A percentile compares a stretch with the other conserved stretches of the same genome.
These are phyloP conservation scores for Chesias legatella DNA, from an alignment of 2,888 invertebrate species.

Conservation along the genomic window DNA sequence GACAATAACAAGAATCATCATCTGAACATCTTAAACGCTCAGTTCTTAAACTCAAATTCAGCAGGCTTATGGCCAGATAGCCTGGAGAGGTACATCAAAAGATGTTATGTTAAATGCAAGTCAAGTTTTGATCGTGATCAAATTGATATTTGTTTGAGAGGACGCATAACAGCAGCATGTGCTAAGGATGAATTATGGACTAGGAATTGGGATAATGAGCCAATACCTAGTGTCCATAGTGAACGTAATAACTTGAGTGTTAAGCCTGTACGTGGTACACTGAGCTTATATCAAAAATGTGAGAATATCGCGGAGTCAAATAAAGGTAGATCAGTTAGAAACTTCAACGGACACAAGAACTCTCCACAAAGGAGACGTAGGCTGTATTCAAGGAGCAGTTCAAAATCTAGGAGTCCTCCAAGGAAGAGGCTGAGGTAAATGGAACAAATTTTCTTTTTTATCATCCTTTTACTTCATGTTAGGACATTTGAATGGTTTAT, in stretches of 20 bases:
- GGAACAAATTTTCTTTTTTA: slow-evolving; percentile 1
- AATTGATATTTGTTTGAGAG: slow-evolving; percentile 96
- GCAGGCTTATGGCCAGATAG: slow-evolving; percentile 88
- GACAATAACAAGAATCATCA: slow-evolving; percentile 50
- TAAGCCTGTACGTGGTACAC: slow-evolving; percentile 80
- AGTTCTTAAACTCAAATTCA: slow-evolving; percentile 54
- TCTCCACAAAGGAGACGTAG: slow-evolving; percentile 61
- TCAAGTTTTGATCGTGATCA: slow-evolving; percentile 94
- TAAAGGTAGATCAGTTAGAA: slow-evolving; percentile 44
- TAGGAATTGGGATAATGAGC: slow-evolving; percentile 97
- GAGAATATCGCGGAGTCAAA: slow-evolving; percentile 48
- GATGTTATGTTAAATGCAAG: slow-evolving; percentile 94
- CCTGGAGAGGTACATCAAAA: slow-evolving; percentile 92
- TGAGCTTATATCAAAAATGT: slow-evolving; percentile 81
- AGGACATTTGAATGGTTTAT: too few species aligned
- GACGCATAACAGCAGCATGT: slow-evolving; percentile 94
- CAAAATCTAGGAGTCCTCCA: slow-evolving; percentile 71
- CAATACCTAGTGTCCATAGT: slow-evolving; percentile 92
- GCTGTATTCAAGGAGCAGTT: slow-evolving; percentile 59
- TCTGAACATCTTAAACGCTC: slow-evolving; percentile 55
- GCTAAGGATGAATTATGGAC: slow-evolving; percentile 92
- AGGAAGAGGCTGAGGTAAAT: slow-evolving; percentile 72
- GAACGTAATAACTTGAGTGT: slow-evolving; percentile 85
- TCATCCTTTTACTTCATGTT: too few species aligned
- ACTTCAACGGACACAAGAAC: slow-evolving; percentile 48